Evolutionary conservation across 2,888 invertebrate species (phyloP).

Genomic region (Microplitis manilae): DNA sequence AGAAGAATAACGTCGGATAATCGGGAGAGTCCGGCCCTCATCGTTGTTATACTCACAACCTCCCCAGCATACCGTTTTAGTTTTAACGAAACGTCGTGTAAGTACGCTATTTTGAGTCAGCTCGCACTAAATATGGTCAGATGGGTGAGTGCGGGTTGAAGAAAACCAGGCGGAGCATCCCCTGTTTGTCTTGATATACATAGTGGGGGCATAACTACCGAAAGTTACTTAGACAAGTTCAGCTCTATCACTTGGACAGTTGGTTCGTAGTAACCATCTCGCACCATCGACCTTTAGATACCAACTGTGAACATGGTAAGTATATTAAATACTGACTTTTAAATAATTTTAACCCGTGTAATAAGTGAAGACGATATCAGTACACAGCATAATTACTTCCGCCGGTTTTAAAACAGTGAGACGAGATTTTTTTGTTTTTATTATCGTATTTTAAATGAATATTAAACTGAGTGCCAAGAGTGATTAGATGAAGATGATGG

Average conservation of each 20-base stretch:
- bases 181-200: constrained; percentile 55
- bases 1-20: constrained; percentile 26
- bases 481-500: not conserved
- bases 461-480: not conserved
- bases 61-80: constrained; percentile 66
- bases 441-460: too few relatives aligned
- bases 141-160: constrained; percentile 66
- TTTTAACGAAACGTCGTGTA: constrained; percentile 58
- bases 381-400: too few relatives aligned
- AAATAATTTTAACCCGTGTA: too few relatives aligned
- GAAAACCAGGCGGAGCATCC: constrained; percentile 60
- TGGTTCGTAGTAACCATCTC: constrained; percentile 70
- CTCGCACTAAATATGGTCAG: constrained; percentile 72
- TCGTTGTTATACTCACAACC: constrained; percentile 26
- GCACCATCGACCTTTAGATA: constrained; percentile 56
- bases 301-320: constrained; percentile 67
- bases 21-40: constrained; percentile 35
- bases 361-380: too few relatives aligned
- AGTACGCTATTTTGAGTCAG: constrained; percentile 69
- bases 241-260: constrained; percentile 68
- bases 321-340: constrained; percentile 41
- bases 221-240: constrained; percentile 71
- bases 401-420: too few relatives aligned
- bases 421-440: too few relatives aligned
- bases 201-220: constrained; percentile 63